Evolutionary conservation across 2,113 vertebrate species (phyloP).

Genomic region (Menura novaehollandiae): DNA sequence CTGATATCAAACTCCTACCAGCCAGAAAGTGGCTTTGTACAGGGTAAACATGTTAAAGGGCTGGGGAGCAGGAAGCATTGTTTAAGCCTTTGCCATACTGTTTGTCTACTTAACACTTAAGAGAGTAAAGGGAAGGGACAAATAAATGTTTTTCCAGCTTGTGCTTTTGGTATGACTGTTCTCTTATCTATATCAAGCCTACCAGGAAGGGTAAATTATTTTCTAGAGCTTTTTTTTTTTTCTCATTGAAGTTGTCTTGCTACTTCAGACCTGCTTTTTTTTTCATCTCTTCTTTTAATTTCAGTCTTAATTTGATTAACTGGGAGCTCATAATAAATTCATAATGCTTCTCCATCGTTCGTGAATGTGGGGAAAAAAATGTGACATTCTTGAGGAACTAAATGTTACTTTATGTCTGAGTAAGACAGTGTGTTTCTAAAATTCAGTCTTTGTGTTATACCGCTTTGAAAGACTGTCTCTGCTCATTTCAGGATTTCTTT

Average conservation of each 20-base stretch:
- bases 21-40: conserved; percentile 26
- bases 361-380: not conserved
- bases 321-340: conserved; percentile 9
- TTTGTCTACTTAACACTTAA: not conserved
- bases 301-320: conserved; percentile 29
- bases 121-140: not conserved
- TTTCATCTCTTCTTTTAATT: not conserved
- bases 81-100: not conserved
- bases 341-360: not conserved
- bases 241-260: not conserved
- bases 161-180: not conserved
- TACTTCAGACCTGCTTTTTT: not conserved
- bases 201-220: not conserved
- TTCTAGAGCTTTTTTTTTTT: not conserved
- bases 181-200: not conserved
- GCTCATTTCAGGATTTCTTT: conserved; percentile 41
- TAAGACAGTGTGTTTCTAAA: conserved; percentile 24
- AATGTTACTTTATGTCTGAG: conserved; percentile 28
- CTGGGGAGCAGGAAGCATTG: conserved; percentile 10
- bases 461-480: conserved; percentile 44
- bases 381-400: not conserved
- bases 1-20: conserved; percentile 52
- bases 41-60: conserved; percentile 9
- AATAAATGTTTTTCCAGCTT: not conserved
- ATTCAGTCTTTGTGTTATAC: not conserved